Percentiles rank a stretch among this genome's conserved stretches.
phyloP scores from a whole-genome alignment of 2,113 vertebrate genomes.

The Cacatua alba region DNA sequence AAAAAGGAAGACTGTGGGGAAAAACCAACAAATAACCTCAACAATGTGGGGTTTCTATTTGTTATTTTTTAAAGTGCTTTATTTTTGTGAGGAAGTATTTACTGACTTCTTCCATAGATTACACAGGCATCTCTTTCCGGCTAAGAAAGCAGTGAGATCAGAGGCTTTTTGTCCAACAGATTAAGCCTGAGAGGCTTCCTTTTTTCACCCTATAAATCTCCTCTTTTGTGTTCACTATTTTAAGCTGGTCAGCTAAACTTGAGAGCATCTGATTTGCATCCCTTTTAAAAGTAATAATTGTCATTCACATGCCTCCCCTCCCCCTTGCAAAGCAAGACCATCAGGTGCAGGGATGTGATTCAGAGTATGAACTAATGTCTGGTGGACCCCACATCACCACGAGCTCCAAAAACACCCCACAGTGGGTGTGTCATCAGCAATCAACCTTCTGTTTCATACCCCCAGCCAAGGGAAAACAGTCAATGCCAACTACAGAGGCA shows the following conservation, averaged over 20 bases:
- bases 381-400: background rate
- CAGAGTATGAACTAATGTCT: background rate
- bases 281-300: background rate
- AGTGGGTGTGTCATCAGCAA: background rate
- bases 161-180: slow-evolving; percentile 36
- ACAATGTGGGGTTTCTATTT: background rate
- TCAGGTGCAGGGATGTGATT: background rate
- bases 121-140: slow-evolving; percentile 27
- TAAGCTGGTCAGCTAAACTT: slow-evolving; percentile 23
- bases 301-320: background rate
- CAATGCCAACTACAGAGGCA: slow-evolving; percentile 21
- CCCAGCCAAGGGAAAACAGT: background rate
- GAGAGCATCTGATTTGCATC: slow-evolving; percentile 35
- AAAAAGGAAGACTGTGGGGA: slow-evolving; percentile 46
- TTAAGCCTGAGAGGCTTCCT: slow-evolving; percentile 1
- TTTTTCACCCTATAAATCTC: slow-evolving; percentile 36
- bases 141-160: slow-evolving; percentile 26
- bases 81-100: slow-evolving; percentile 30
- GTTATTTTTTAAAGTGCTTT: slow-evolving; percentile 14
- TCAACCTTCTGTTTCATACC: background rate
- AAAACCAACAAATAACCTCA: slow-evolving; percentile 34
- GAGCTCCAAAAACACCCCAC: background rate
- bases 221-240: slow-evolving; percentile 32
- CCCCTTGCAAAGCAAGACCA: slow-evolving; percentile 24
- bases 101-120: slow-evolving; percentile 10